Base-by-base conservation (phyloP, 2,888 invertebrate genomes). In the Thelaira solivaga region DNA sequence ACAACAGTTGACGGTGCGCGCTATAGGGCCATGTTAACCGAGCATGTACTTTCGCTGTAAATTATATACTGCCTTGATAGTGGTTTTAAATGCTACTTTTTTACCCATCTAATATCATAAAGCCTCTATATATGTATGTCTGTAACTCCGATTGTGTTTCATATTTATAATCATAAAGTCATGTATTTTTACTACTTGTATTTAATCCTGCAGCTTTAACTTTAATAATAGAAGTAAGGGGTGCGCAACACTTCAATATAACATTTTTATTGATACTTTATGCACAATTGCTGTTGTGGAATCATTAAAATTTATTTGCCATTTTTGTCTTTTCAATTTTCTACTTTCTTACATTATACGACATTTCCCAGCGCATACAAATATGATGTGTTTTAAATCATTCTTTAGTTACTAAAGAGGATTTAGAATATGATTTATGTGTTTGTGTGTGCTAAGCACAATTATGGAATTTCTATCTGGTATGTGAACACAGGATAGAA, bases 301-400 rank as follows among this genome's bases (percentile, higher is more conserved):
- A 61, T 61, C 59, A 59, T 61, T 69, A 61, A 69, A 69, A 61
- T 51, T 47, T 45, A 34, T 43, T 53, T 53, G 31, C 10, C 34
- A 16, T 11, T 47, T 47, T 34, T 16, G 20, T 16, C 34, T 45
- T 16, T 24, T 24, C 5, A 5, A 16, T n/a, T 41, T 16, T 34
- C 1, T 24, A 0, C 1, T 24, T 7, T 34, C 22, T 11, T 8
- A 6, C 11, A 4, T 53, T 43, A 4, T 13, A n/a, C 41, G 6
- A 29, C 31, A 18, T 13, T 41, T 26, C 41, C 26, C 39, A 7
- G n/a, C n/a, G n/a, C n/a, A n/a, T n/a, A n/a, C n/a, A n/a, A n/a
- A n/a, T n/a, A n/a, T n/a, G 43, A 18, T 26, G 24, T 49, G 36
- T 36, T 24, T 20, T 1, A 10, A 11, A 65, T 7, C 20, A 53